Percentiles rank a stretch among this genome's conserved stretches.
These are phyloP conservation scores for Gadopsis bispinosus DNA, from an alignment of 2,797 vertebrate genomes.

Conservation along the genomic window DNA sequence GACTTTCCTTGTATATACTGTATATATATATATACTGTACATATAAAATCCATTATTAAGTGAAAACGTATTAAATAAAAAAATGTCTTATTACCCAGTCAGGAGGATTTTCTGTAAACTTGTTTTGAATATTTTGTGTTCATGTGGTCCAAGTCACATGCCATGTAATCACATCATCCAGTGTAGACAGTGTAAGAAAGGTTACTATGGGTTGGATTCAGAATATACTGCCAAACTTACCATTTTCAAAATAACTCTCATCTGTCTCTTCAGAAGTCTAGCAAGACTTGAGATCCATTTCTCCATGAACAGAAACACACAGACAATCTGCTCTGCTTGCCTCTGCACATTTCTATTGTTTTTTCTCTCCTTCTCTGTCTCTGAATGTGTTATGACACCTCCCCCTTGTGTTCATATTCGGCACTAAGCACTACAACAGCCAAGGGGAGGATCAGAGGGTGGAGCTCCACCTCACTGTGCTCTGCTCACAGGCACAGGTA, in stretches of 20 bases:
- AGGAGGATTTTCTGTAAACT: background rate
- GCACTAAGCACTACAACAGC: conserved; percentile 1
- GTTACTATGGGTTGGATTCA: background rate
- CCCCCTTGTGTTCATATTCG: conserved; percentile 57
- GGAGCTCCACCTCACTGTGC: conserved; percentile 52
- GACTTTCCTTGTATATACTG: background rate
- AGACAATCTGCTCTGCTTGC: background rate
- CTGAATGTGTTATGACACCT: conserved; percentile 17
- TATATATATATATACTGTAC: too few relatives aligned
- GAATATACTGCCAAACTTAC: background rate
- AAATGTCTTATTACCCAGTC: background rate
- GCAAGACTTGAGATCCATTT: background rate
- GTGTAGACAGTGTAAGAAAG: background rate
- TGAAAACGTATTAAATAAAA: background rate
- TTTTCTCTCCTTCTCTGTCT: background rate
- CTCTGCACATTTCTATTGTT: background rate
- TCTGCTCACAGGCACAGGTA: conserved; percentile 65
- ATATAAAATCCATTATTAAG: background rate
- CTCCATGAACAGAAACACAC: background rate
- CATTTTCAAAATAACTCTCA: conserved; percentile 1
- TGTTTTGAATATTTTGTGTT: too few relatives aligned
- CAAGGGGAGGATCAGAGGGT: conserved; percentile 51
- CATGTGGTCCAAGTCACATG: too few relatives aligned
- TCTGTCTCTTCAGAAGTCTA: background rate
- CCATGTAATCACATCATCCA: too few relatives aligned